Percentiles rank a stretch among this genome's conserved stretches.
These are phyloP conservation scores for Toxostoma redivivum DNA, from an alignment of 2,113 vertebrate species.

Conservation along the genomic window DNA sequence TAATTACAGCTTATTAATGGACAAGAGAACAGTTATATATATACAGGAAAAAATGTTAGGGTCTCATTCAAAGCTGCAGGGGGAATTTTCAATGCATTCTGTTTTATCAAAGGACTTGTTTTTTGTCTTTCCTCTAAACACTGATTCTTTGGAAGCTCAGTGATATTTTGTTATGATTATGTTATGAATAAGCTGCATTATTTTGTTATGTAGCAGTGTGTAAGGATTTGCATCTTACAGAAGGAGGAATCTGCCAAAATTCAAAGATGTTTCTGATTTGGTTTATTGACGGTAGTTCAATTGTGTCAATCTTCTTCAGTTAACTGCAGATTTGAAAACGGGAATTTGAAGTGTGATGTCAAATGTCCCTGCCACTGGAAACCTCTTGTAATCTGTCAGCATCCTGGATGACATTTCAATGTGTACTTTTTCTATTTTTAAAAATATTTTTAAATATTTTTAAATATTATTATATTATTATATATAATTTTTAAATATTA, in stretches of 20 bases:
- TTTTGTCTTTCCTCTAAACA: not conserved
- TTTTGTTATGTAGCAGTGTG: not conserved
- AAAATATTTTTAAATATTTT: too few species aligned
- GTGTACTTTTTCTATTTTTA: not conserved
- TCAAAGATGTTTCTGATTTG: not conserved
- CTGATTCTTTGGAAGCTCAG: not conserved
- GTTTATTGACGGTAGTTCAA: not conserved
- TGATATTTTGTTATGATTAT: not conserved
- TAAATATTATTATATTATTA: not conserved
- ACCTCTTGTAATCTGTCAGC: not conserved
- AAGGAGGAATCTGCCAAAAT: not conserved
- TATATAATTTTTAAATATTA: not conserved
- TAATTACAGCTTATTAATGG: slow-evolving; percentile 49
- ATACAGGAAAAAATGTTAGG: not conserved
- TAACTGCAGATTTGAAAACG: not conserved
- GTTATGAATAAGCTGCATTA: not conserved
- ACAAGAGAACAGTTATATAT: not conserved
- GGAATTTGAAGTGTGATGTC: not conserved
- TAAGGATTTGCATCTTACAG: not conserved
- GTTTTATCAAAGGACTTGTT: not conserved
- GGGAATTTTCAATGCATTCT: not conserved
- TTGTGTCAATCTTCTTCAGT: not conserved
- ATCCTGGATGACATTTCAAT: not conserved
- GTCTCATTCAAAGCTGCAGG: not conserved
- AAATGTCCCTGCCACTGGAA: not conserved